These are phyloP conservation scores for Gasteruption jaculator DNA, from an alignment of 2,888 invertebrate species.

Conservation along the genomic window DNA sequence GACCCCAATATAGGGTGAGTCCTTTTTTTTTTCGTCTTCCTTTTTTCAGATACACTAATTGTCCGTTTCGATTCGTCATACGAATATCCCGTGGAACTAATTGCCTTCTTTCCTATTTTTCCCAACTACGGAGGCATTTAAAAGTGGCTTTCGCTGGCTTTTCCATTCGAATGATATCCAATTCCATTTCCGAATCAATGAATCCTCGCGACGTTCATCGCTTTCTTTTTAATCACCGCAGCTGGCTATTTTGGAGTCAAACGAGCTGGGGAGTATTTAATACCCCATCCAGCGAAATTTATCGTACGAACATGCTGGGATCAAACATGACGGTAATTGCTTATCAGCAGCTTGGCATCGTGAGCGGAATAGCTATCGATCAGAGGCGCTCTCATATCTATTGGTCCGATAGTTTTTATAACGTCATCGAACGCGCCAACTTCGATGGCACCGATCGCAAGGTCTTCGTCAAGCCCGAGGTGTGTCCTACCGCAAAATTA, in stretches of 20 bases:
- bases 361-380: constrained; percentile 61
- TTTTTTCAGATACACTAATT: too few relatives aligned
- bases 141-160: too few relatives aligned
- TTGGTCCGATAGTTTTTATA: constrained; percentile 65
- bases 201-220: too few relatives aligned
- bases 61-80: too few relatives aligned
- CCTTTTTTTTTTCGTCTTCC: constrained; percentile 20
- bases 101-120: too few relatives aligned
- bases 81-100: too few relatives aligned
- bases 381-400: constrained; percentile 62
- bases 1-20: constrained; percentile 58
- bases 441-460: constrained; percentile 54
- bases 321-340: constrained; percentile 48
- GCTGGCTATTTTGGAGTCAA: constrained; percentile 49
- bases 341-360: constrained; percentile 50
- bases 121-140: too few relatives aligned
- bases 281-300: constrained; percentile 29
- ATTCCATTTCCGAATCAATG: too few relatives aligned
- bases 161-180: too few relatives aligned
- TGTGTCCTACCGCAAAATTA: too few relatives aligned
- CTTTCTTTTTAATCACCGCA: background rate
- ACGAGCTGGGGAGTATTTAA: constrained; percentile 27
- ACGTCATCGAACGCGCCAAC: constrained; percentile 52
- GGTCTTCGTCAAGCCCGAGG: constrained; percentile 41
- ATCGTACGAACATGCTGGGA: constrained; percentile 57